Evolutionary conservation across 2,797 vertebrate species (phyloP).

Genomic region (Falco rusticolus): DNA sequence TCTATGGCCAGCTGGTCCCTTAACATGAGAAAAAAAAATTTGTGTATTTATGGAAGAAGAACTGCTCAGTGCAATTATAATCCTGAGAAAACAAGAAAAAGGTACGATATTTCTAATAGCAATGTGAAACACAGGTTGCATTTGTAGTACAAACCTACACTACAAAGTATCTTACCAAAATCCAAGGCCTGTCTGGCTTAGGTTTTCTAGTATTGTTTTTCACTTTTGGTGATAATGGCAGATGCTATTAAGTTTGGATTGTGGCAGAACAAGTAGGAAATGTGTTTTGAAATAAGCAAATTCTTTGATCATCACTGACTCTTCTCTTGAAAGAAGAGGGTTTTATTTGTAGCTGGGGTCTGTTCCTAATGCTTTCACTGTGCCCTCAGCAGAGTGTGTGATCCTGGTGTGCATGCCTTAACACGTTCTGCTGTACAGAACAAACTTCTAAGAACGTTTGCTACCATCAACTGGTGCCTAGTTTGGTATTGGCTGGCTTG

Average conservation of each 20-base stretch:
- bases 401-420: neutral
- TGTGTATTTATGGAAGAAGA: too few relatives aligned
- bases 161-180: too few relatives aligned
- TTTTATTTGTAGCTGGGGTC: neutral
- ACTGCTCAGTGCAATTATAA: too few relatives aligned
- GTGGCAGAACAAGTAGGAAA: neutral
- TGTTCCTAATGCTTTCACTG: neutral
- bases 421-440: neutral
- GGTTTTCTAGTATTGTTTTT: too few relatives aligned
- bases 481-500: neutral
- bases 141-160: too few relatives aligned
- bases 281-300: neutral
- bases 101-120: too few relatives aligned
- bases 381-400: neutral
- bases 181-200: neutral
- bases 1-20: too few relatives aligned
- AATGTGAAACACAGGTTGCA: too few relatives aligned
- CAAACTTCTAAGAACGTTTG: neutral
- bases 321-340: neutral
- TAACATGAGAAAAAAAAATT: too few relatives aligned
- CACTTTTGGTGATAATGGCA: neutral
- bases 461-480: neutral
- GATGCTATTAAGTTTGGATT: neutral
- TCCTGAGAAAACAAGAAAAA: too few relatives aligned
- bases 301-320: neutral